A percentile compares a stretch with the other conserved stretches of the same genome.
These are phyloP conservation scores for Nyctalus aviator DNA, from an alignment of 2,797 vertebrate genomes.

Conservation along the genomic window DNA sequence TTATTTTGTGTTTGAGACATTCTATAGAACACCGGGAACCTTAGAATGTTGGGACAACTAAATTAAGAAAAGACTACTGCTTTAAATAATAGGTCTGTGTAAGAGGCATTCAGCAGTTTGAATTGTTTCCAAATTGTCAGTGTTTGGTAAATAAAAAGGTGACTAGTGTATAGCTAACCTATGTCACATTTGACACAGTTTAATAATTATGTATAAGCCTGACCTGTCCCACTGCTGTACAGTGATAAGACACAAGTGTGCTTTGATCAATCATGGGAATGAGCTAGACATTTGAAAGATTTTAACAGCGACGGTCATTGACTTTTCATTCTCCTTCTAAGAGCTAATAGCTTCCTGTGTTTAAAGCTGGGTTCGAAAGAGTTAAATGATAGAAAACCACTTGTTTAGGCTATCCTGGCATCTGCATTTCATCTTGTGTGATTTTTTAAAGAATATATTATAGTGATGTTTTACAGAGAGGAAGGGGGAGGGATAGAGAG, in stretches of 20 bases:
- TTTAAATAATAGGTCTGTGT: background rate
- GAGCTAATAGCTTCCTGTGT: background rate
- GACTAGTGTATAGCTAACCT: background rate
- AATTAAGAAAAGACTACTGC: background rate
- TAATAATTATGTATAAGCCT: background rate
- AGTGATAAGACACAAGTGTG: background rate
- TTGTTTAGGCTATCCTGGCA: background rate
- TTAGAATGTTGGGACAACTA: background rate
- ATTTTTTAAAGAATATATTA: background rate
- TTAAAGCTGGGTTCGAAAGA: conserved; percentile 12
- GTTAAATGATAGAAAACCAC: background rate
- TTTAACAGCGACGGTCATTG: background rate
- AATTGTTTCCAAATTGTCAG: background rate
- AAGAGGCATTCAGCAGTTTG: background rate
- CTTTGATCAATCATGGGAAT: background rate
- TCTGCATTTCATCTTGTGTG: conserved; percentile 1
- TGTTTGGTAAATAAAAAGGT: background rate
- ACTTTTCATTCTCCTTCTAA: conserved; percentile 1
- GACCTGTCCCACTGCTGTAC: background rate
- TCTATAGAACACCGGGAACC: background rate
- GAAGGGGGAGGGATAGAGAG: no score
- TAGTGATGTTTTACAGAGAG: no score
- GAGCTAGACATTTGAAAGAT: background rate
- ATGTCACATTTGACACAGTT: background rate
- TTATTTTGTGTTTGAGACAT: background rate